phyloP scores from a whole-genome alignment of 2,113 vertebrate species.

The Vanacampus margaritifer region DNA sequence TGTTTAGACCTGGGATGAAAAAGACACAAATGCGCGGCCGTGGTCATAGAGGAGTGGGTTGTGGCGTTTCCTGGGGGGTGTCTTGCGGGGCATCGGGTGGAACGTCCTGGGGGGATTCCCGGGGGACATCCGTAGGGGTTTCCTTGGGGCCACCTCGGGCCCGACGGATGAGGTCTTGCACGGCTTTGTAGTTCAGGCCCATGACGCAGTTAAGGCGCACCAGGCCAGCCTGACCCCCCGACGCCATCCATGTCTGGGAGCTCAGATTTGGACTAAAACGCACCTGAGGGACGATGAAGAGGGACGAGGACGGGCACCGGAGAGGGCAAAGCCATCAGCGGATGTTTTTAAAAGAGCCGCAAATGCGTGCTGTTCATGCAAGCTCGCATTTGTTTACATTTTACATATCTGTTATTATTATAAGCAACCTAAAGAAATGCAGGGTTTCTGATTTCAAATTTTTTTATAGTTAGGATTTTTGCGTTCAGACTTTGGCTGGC shows the following conservation, averaged over 20 bases:
- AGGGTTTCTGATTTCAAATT: no score
- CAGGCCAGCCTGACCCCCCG: constrained; percentile 84
- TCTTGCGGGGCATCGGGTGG: constrained; percentile 49
- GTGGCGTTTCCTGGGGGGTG: background rate
- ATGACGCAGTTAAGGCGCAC: constrained; percentile 81
- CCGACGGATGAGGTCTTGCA: constrained; percentile 62
- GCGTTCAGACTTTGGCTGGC: no score
- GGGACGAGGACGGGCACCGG: background rate
- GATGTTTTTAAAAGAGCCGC: no score
- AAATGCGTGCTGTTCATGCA: no score
- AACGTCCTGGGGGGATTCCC: constrained; percentile 57
- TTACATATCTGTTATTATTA: no score
- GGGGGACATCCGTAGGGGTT: constrained; percentile 5
- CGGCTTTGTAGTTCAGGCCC: constrained; percentile 63
- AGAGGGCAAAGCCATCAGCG: no score
- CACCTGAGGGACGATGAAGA: constrained; percentile 68
- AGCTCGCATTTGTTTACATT: no score
- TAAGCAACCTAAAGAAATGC: no score
- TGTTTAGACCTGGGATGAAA: background rate
- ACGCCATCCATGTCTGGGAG: constrained; percentile 81
- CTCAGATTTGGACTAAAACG: constrained; percentile 91
- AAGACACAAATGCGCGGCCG: background rate
- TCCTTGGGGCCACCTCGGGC: constrained; percentile 45
- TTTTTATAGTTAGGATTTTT: no score
- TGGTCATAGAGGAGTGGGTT: background rate